phyloP scores from a whole-genome alignment of 2,113 vertebrate genomes.

The Tyto alba region DNA sequence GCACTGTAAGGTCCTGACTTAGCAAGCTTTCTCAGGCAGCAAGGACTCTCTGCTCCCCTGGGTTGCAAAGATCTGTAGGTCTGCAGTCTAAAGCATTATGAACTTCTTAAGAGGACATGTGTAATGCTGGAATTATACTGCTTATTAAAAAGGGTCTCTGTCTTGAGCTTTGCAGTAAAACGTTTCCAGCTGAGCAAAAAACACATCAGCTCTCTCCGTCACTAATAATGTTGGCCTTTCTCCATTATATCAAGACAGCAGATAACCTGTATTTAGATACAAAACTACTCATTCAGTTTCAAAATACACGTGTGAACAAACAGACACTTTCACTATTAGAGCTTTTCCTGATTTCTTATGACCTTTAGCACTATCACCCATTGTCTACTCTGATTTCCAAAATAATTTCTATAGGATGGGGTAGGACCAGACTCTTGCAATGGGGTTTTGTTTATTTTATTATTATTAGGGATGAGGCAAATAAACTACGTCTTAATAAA shows the following conservation, averaged over 20 bases:
- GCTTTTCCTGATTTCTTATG: background rate
- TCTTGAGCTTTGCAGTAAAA: background rate
- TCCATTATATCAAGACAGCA: background rate
- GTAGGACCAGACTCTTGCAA: background rate
- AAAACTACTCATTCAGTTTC: background rate
- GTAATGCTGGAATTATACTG: background rate
- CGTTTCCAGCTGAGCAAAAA: background rate
- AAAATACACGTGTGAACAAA: background rate
- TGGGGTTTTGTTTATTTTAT: background rate
- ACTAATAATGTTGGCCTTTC: background rate
- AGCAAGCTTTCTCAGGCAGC: background rate
- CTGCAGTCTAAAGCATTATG: background rate
- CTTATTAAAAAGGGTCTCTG: background rate
- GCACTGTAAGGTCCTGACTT: background rate
- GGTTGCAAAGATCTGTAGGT: background rate
- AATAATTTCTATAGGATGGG: background rate
- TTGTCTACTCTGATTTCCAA: background rate
- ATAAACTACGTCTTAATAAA: background rate
- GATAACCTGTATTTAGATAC: background rate
- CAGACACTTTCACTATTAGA: background rate
- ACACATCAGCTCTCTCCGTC: background rate
- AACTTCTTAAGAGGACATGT: background rate
- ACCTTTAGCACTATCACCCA: background rate
- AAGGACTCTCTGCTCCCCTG: background rate
- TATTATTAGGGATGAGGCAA: background rate